Percentiles rank a stretch among this genome's conserved stretches.
Conservation (phyloP, 1,140 invertebrate genomes). For the Pogonus chalceus region DNA sequence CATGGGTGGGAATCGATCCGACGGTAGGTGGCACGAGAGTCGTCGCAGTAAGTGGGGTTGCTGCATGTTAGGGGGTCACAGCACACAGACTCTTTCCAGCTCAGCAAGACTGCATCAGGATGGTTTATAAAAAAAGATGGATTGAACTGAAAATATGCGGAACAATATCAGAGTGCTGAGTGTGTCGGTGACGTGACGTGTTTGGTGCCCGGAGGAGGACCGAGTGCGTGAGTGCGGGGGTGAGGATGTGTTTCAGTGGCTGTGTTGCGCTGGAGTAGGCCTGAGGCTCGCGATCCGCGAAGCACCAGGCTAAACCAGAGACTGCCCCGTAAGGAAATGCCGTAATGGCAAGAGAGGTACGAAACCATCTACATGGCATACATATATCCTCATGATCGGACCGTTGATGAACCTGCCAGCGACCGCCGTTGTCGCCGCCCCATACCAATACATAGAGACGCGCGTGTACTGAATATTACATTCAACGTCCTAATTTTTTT, state of each 20-base stretch:
- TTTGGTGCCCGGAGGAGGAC: slow-evolving; percentile 3
- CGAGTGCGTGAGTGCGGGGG: slow-evolving; percentile 21
- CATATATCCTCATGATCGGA: slow-evolving; percentile 26
- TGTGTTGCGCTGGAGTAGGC: background rate
- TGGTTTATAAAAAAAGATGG: slow-evolving; percentile 26
- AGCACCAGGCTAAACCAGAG: slow-evolving; percentile 5
- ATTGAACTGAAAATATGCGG: slow-evolving; percentile 26
- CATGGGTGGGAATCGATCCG: slow-evolving; percentile 25
- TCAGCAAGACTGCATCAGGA: slow-evolving; percentile 24
- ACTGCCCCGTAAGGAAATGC: slow-evolving; percentile 38
- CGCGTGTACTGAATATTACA: background rate
- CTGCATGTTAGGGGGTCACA: slow-evolving; percentile 28
- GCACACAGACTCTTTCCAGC: slow-evolving; percentile 27
- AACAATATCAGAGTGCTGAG: background rate
- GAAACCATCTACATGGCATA: background rate
- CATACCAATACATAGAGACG: slow-evolving; percentile 11
- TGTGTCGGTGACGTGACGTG: slow-evolving; percentile 24
- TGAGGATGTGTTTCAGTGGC: background rate
- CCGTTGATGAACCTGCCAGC: slow-evolving; percentile 23
- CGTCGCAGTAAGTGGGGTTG: slow-evolving; percentile 31
- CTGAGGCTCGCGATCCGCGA: slow-evolving; percentile 1
- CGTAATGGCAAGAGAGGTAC: slow-evolving; percentile 52
- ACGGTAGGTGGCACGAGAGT: slow-evolving; percentile 28
- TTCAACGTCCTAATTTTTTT: background rate
- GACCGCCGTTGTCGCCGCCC: slow-evolving; percentile 17